These are phyloP conservation scores for Pachydiplax longipennis DNA, from an alignment of 2,888 invertebrate genomes.

Conservation along the genomic window DNA sequence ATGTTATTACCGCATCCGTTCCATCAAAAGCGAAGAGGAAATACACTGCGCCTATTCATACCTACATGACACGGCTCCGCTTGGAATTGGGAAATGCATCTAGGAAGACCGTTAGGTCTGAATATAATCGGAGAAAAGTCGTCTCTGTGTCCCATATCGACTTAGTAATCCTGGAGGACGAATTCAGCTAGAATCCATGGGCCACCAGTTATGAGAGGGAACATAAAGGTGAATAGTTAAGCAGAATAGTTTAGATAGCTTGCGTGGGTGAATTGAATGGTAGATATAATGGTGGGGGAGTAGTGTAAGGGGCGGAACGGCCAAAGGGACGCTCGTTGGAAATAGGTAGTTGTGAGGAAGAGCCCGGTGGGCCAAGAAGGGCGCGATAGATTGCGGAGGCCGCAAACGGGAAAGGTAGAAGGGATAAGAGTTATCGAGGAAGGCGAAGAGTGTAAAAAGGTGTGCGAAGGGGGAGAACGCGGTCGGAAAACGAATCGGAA, in stretches of 20 bases:
- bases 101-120: no score
- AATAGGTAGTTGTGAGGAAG: neutral
- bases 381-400: neutral
- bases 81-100: no score
- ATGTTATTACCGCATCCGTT: no score
- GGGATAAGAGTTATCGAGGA: neutral
- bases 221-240: neutral
- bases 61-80: no score
- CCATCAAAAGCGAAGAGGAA: no score
- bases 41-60: no score
- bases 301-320: neutral
- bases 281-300: neutral
- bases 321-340: neutral
- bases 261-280: neutral
- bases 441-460: neutral
- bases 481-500: neutral
- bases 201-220: no score
- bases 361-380: neutral
- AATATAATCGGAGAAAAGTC: no score
- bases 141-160: no score
- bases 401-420: neutral
- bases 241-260: neutral
- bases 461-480: neutral
- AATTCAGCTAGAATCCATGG: no score
- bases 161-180: no score